phyloP scores from a whole-genome alignment of 1,140 invertebrate species.

The Meloidogyne hapla region DNA sequence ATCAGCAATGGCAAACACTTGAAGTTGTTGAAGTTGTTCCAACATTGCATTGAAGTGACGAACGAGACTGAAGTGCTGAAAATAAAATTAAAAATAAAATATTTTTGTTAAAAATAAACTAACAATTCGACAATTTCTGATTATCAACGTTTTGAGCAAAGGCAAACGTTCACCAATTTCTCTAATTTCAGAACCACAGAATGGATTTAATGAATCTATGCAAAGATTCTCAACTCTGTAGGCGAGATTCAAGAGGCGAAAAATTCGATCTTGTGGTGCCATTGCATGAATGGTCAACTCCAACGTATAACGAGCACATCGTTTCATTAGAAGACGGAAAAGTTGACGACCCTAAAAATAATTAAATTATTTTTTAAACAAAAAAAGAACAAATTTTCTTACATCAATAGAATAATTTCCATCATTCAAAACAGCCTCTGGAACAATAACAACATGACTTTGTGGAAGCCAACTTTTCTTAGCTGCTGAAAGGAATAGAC shows the following conservation, averaged over 20 bases:
- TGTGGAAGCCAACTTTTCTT: background rate
- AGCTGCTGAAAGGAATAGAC: background rate
- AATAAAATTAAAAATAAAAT: background rate
- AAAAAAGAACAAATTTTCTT: background rate
- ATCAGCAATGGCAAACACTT: background rate
- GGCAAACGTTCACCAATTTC: background rate
- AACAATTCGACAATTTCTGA: background rate
- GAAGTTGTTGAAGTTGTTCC: background rate
- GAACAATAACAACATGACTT: background rate
- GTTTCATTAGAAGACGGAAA: background rate
- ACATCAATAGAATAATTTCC: background rate
- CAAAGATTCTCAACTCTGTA: background rate
- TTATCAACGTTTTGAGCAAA: background rate
- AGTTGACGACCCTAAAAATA: background rate
- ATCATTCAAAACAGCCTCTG: background rate
- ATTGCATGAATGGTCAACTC: background rate
- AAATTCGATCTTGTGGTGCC: background rate
- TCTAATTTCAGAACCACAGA: background rate
- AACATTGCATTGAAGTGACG: background rate
- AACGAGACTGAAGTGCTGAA: constrained; percentile 2
- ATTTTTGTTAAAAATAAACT: background rate
- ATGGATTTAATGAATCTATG: background rate
- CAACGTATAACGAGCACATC: background rate
- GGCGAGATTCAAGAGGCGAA: background rate
- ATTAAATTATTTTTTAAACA: background rate